Base-by-base conservation (phyloP, 2,797 vertebrate species). In the Prunella strophiata region DNA sequence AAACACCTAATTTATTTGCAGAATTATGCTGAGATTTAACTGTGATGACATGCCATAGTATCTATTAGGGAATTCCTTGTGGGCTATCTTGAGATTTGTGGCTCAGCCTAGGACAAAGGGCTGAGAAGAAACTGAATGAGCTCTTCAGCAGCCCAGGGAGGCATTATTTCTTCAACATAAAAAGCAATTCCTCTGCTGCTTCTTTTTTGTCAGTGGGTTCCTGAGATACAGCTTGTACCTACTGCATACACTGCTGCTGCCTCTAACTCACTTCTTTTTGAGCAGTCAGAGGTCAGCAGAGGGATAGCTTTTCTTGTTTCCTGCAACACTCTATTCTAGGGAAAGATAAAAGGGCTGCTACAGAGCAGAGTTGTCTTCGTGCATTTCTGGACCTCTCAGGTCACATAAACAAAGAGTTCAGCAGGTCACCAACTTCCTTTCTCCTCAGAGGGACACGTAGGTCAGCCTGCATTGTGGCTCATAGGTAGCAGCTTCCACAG, bases 381-480 rank as follows among this genome's bases (percentile, higher is more conserved):
- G 17, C 9, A 7, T 57, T 43, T 54, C 51, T 40, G 63, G 45
- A 45, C 4, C 29, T 47, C 38, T 40, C 8, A 4, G 5, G 18
- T 16, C 16, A 10, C 7, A 14, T 2, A 4, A 68, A 8, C 19
- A 65, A 58, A 54, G 11, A 13, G 4, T 3, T 67, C n/a, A 36
- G 17, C 10, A 40, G 25, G 22, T 19, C 36, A 20, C 5, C 7
- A 5, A 32, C n/a, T 63, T 59, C 32, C 10, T 63, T 68, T 85
- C 7, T 11, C 6, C 13, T 58, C 15, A 58, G 32, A 52, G 5
- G 29, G 10, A n/a, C 0, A 0, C 2, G 0, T 4, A 43, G 11
- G 8, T 72, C 34, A 59, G 26, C 3, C 34, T 36, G 20, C 32
- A 36, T 7, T 32, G 7, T 2, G 11, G 14, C 8, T 83, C 7